These are phyloP conservation scores for Pterostichus madidus DNA, from an alignment of 2,888 invertebrate species.

Conservation along the genomic window DNA sequence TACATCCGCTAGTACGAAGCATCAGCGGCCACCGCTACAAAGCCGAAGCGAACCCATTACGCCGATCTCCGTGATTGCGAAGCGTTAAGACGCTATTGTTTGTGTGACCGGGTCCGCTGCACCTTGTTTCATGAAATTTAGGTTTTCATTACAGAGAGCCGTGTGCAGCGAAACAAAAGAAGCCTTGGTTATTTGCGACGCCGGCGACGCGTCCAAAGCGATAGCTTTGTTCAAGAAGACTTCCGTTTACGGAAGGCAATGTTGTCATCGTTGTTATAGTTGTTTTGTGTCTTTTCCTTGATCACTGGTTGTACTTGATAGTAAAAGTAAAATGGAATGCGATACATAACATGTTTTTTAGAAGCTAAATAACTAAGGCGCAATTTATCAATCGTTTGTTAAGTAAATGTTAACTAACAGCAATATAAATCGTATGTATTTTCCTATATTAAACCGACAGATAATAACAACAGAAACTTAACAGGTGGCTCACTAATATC, in stretches of 20 bases:
- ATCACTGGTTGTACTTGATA: background rate
- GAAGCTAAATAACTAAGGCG: too few species aligned
- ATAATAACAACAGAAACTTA: too few species aligned
- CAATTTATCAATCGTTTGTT: too few species aligned
- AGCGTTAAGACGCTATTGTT: constrained; percentile 64
- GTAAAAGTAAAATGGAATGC: constrained; percentile 61
- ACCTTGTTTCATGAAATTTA: constrained; percentile 63
- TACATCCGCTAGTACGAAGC: background rate
- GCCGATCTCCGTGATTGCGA: constrained; percentile 55
- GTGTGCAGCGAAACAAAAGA: constrained; percentile 54
- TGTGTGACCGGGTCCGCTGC: constrained; percentile 43
- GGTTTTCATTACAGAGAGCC: constrained; percentile 62
- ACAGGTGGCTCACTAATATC: too few species aligned
- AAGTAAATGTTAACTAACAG: too few species aligned
- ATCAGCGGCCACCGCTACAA: constrained; percentile 24
- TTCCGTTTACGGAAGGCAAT: constrained; percentile 23
- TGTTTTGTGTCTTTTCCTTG: constrained; percentile 9
- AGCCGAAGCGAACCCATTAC: constrained; percentile 57
- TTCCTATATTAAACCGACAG: too few species aligned
- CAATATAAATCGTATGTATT: too few species aligned
- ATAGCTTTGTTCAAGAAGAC: constrained; percentile 61
- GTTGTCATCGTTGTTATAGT: constrained; percentile 20
- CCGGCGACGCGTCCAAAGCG: constrained; percentile 33
- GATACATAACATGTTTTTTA: too few species aligned
- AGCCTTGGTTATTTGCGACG: constrained; percentile 60